Base-by-base conservation (phyloP, 1,140 invertebrate genomes). In the Drosophila bipectinata region DNA sequence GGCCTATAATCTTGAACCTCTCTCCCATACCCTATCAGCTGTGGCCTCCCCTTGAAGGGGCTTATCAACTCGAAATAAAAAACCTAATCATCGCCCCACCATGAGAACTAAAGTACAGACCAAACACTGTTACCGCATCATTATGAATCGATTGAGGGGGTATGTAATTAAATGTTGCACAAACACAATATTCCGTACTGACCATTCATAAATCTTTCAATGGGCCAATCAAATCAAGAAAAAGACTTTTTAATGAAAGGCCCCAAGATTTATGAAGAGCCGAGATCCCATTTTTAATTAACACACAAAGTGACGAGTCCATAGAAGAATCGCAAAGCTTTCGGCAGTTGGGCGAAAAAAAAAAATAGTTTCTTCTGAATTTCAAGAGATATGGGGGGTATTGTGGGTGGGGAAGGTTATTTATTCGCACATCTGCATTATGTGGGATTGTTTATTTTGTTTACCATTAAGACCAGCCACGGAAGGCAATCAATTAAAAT, bases 141-240 rank as follows among this genome's bases (percentile, higher is more conserved):
- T 66, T 52, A 66, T 64, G 64, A 53, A 34, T 14, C 18, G 47
- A 26, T 47, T 9, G 48, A 34, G 14, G 12, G 21, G 21, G 12
- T 28, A 28, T 28, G 26, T 28, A 84, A 84, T 84, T 76, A 84
- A 72, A 84, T 71, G 60, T 49, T 73, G 47, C 62, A 64, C 52
- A 71, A 68, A 71, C 34, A 59, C 34, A 67, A 62, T 71, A 62
- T 71, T 77, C 15, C 54, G 7, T 12, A 26, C 4, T 44, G 14
- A 34, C 47, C 76, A 78, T 79, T 67, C 58, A 83, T 83, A 83
- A 87, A 87, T 81, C 63, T 75, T 49, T 81, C 78, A 81, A 67
- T 83, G 62, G 58, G 54, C 34, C 77, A 77, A 80, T 80, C 53
- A 57, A 75, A 59, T 71, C 59, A 63, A 58, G 34, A 30, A 73